These are phyloP conservation scores for Lycia hirtaria DNA, from an alignment of 2,888 invertebrate species.

Conservation along the genomic window DNA sequence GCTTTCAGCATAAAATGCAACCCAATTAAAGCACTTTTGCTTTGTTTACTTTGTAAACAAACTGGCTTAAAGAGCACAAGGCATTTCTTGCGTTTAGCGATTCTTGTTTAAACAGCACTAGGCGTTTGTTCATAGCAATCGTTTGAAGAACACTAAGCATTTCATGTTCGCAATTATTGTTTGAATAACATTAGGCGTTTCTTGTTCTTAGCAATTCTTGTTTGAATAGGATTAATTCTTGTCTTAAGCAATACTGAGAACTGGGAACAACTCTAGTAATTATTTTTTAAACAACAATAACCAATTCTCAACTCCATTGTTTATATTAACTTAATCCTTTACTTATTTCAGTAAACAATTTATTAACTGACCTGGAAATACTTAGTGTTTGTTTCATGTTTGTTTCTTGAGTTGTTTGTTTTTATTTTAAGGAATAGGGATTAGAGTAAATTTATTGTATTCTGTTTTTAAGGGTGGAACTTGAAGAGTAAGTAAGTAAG, in stretches of 20 bases:
- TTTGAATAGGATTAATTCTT: background rate
- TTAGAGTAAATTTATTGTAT: slow-evolving; percentile 6
- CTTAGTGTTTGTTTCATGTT: background rate
- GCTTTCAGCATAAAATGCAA: slow-evolving; percentile 4
- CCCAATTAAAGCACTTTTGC: slow-evolving; percentile 16
- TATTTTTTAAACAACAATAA: too few species aligned
- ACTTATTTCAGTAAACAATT: slow-evolving; percentile 9
- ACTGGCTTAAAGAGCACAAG: background rate
- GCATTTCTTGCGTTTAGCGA: background rate
- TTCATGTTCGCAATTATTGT: slow-evolving; percentile 7
- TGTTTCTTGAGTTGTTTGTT: slow-evolving; percentile 7
- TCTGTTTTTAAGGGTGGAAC: background rate
- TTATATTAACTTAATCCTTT: too few species aligned
- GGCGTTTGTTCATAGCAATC: background rate
- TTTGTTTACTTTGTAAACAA: slow-evolving; percentile 13
- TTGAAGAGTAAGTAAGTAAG: too few species aligned
- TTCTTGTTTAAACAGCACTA: slow-evolving; percentile 13
- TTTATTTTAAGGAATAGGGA: slow-evolving; percentile 9
- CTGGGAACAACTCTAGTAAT: too few species aligned
- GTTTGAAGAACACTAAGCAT: background rate
- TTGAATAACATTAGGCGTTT: slow-evolving; percentile 7
- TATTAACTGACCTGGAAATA: background rate
- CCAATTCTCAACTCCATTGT: too few species aligned
- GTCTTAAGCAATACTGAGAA: too few species aligned
- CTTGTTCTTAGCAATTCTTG: background rate